Evolutionary conservation across 2,888 invertebrate species (phyloP).

Genomic region (Elysia crispata): DNA sequence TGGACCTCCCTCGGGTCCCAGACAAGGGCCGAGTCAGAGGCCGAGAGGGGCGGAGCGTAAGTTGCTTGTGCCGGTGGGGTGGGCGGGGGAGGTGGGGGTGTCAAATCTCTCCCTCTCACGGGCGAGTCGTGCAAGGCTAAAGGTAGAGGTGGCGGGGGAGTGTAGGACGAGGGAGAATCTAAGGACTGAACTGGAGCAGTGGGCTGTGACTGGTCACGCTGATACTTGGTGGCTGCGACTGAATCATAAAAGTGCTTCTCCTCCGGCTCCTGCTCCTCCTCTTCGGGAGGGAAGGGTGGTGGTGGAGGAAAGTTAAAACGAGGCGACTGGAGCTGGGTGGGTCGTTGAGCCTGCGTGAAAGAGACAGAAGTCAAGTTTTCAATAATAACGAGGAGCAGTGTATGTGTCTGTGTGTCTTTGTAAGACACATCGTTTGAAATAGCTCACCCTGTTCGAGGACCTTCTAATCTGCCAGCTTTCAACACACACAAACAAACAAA

Average conservation of each 20-base stretch:
- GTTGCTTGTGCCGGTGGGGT: background rate
- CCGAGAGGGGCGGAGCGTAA: background rate
- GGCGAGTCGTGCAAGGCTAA: conserved; percentile 16
- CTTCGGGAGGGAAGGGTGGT: conserved; percentile 27
- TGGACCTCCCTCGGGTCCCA: background rate
- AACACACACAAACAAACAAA: no score
- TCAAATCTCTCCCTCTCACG: background rate
- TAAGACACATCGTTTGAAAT: no score
- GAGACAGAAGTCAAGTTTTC: background rate
- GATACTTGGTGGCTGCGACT: conserved; percentile 28
- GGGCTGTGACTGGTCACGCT: conserved; percentile 21
- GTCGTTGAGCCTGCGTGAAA: background rate
- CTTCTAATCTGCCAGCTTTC: no score
- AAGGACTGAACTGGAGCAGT: no score
- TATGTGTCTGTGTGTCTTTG: no score
- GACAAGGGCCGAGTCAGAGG: background rate
- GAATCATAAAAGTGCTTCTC: background rate
- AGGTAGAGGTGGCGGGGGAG: conserved; percentile 37
- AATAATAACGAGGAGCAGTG: no score
- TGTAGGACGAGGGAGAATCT: background rate
- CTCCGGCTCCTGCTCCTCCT: background rate
- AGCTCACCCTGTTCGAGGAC: no score
- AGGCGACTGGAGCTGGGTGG: conserved; percentile 3
- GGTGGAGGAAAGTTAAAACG: conserved; percentile 25
- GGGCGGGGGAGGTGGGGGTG: conserved; percentile 36